Conservation (phyloP, 2,888 invertebrate species). For the Thelaira solivaga region DNA sequence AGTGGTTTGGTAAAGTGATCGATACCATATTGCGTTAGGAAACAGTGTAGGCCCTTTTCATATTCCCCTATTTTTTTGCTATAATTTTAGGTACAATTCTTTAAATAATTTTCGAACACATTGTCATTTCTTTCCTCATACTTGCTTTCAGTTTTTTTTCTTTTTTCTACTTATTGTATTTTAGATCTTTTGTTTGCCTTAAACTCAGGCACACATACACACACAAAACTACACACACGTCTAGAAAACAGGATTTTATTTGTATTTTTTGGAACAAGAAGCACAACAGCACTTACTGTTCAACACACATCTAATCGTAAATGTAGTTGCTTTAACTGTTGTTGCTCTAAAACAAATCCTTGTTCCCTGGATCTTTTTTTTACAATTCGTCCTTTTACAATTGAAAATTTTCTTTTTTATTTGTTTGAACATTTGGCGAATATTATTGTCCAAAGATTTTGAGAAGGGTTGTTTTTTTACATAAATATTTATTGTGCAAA, state of each 20-base stretch:
- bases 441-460: conserved; percentile 27
- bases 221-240: neutral
- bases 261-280: conserved; percentile 34
- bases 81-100: conserved; percentile 22
- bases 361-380: conserved; percentile 13
- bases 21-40: neutral
- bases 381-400: conserved; percentile 32
- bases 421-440: conserved; percentile 35
- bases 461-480: conserved; percentile 42
- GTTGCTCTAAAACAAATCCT: conserved; percentile 14
- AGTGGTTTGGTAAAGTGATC: no score
- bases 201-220: neutral
- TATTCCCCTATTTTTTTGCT: neutral
- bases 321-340: conserved; percentile 36
- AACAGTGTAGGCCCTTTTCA: conserved; percentile 14
- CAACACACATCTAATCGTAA: neutral
- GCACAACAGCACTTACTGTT: neutral
- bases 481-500: conserved; percentile 12
- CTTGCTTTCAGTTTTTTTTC: conserved; percentile 23
- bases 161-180: conserved; percentile 25
- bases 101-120: conserved; percentile 19
- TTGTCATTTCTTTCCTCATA: conserved; percentile 28
- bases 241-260: conserved; percentile 50
- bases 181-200: conserved; percentile 38
- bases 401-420: conserved; percentile 19